These are phyloP conservation scores for Eretmochelys imbricata DNA, from an alignment of 2,113 vertebrate species.

Conservation along the genomic window DNA sequence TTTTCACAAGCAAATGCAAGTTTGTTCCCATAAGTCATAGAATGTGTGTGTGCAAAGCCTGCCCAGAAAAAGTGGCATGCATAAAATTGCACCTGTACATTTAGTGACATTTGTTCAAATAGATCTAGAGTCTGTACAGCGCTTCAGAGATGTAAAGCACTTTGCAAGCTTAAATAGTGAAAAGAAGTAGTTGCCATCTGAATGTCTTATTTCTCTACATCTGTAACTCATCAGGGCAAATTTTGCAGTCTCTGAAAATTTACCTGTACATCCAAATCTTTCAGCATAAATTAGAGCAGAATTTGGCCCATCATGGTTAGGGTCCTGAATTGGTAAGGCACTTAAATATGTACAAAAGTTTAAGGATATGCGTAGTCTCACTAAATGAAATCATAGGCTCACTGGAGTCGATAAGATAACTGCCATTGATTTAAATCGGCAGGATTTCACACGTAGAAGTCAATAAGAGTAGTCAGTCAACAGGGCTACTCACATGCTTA, in stretches of 20 bases:
- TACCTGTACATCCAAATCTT: background rate
- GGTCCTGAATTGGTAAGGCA: background rate
- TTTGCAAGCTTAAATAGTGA: slow-evolving; percentile 8
- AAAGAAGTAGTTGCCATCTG: background rate
- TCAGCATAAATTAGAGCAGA: background rate
- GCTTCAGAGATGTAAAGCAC: background rate
- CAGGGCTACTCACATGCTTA: background rate
- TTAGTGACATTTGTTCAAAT: background rate
- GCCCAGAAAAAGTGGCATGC: background rate
- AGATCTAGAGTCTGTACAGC: background rate
- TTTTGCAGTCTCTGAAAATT: background rate
- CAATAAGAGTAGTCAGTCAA: background rate
- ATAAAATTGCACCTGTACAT: background rate
- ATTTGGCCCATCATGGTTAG: background rate
- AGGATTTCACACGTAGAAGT: background rate
- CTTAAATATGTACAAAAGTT: background rate
- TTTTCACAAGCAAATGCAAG: background rate
- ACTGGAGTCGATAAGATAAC: background rate
- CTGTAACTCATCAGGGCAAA: background rate
- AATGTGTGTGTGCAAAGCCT: background rate
- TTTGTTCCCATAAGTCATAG: background rate
- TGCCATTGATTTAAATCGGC: background rate
- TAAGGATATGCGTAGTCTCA: background rate
- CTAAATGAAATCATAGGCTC: background rate
- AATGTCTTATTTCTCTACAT: background rate